Base-by-base conservation (phyloP, 1,140 invertebrate genomes). In the Chrysopa pallens region DNA sequence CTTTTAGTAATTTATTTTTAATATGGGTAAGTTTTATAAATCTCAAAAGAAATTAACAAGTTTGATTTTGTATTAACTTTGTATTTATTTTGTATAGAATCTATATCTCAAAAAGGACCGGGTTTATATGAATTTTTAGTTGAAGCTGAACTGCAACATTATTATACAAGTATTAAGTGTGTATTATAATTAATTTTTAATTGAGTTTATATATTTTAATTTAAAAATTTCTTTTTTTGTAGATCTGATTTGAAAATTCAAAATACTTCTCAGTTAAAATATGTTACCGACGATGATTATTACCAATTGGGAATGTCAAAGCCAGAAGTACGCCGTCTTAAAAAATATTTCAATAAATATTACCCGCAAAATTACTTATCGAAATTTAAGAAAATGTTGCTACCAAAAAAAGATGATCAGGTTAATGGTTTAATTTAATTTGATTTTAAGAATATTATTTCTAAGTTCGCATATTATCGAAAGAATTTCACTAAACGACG, bases 241-340 rank as follows among this genome's bases (percentile, higher is more conserved):
- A 88, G 84, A 69, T 68, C 73, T 54, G 73, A 78, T 54, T 61
- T 84, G 49, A 84, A 83, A 62, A 74, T 90, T 39, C 80, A 79
- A 54, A 86, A 81, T 63, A 78, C 91, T n/a, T 78, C 84, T 15
- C 93, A 98, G 61, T 66, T 98, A n/a, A 96, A 96, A 61, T 96
- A 91, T 72, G 90, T 94, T 6, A 80, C 84, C 1, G 89, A 94
- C 51, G 84, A 91, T 47, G 94, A 98, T 63, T 66, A 97, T 27
- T 64, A 72, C 31, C 80, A 84, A 44, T 82, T 98, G 52, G 93
- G 93, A 6, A 87, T 98, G 76, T 89, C 89, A 7, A 85, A 87
- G 49, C 93, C 93, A 15, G 94, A 98, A 64, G 87, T 91, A 62
- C 74, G 93, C 48, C 70, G 93, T 44, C 73, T 96, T 33, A 84